These are phyloP conservation scores for Sula dactylatra DNA, from an alignment of 2,113 vertebrate genomes.

Conservation along the genomic window DNA sequence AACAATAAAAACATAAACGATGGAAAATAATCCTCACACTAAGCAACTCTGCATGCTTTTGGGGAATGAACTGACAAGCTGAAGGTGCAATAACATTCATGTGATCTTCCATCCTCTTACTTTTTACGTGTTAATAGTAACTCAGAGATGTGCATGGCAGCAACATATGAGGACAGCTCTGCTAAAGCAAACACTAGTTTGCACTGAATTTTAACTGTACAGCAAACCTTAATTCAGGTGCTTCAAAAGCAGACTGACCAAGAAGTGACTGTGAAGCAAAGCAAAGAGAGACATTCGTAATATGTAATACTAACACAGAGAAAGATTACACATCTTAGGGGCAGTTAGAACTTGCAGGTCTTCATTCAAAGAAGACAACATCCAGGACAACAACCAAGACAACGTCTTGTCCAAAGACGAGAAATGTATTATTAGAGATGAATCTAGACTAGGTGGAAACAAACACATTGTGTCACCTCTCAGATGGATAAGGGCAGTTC, in stretches of 20 bases:
- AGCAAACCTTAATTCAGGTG: background rate
- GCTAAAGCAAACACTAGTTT: background rate
- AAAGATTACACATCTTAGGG: background rate
- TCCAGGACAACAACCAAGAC: background rate
- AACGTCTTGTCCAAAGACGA: background rate
- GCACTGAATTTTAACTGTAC: background rate
- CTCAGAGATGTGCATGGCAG: background rate
- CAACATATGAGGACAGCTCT: background rate
- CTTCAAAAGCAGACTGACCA: background rate
- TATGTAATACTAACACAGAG: accelerated
- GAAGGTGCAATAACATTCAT: background rate
- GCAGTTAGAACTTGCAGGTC: background rate
- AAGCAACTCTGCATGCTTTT: background rate
- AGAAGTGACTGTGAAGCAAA: background rate
- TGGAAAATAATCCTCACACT: background rate
- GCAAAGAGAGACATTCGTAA: background rate
- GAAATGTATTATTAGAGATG: background rate
- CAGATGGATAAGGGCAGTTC: background rate
- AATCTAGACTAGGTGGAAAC: background rate
- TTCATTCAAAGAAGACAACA: background rate
- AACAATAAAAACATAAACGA: background rate
- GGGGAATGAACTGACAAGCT: background rate
- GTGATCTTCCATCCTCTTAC: background rate
- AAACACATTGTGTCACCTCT: background rate
- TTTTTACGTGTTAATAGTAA: background rate